Conservation (phyloP, 1,140 invertebrate species). For the Microvelia longipes region DNA sequence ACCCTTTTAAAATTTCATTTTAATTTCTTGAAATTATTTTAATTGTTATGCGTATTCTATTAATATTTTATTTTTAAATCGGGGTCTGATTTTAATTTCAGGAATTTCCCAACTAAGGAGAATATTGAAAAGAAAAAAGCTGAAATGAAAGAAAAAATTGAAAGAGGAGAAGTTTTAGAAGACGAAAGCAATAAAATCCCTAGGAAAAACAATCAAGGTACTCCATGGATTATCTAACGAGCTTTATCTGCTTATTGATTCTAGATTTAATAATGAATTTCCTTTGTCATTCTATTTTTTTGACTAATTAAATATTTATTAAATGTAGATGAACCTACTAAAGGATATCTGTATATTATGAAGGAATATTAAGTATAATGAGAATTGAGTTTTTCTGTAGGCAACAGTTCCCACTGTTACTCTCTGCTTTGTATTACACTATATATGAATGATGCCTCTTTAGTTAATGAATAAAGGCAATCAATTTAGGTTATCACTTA, state of each 20-base stretch:
- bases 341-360: not conserved
- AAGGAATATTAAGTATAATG: not conserved
- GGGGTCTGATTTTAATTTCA: slow-evolving; percentile 23
- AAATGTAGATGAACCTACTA: not conserved
- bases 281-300: not conserved
- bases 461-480: too few relatives aligned
- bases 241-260: not conserved
- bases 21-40: too few relatives aligned
- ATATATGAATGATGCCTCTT: too few relatives aligned
- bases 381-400: too few relatives aligned
- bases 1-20: too few relatives aligned
- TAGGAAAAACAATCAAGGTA: not conserved
- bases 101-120: slow-evolving; percentile 41
- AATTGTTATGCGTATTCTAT: too few relatives aligned
- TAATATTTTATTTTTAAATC: too few relatives aligned
- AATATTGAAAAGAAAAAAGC: slow-evolving; percentile 51
- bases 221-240: not conserved
- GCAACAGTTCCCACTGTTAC: too few relatives aligned
- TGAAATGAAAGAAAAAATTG: slow-evolving; percentile 43
- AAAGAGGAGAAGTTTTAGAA: slow-evolving; percentile 44
- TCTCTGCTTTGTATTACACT: too few relatives aligned
- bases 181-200: not conserved
- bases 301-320: not conserved
- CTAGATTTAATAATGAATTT: not conserved
- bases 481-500: too few relatives aligned